Evolutionary conservation across 2,113 vertebrate species (phyloP).

Genomic region (Porphyrio hochstetteri): DNA sequence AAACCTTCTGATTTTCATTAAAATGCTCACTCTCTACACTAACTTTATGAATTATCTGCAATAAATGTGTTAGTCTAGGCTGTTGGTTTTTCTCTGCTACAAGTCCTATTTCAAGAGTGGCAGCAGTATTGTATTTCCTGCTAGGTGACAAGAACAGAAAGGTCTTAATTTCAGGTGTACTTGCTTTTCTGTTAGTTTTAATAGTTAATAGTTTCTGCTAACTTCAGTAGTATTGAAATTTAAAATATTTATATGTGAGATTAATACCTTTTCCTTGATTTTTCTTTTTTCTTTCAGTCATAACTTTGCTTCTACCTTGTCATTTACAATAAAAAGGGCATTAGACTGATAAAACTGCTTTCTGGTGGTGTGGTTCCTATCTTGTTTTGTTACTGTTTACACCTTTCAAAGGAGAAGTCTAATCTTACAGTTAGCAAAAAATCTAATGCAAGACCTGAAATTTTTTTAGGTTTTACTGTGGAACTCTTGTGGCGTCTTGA

Average conservation of each 20-base stretch:
- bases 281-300: background rate
- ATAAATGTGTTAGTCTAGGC: background rate
- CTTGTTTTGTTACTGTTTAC: background rate
- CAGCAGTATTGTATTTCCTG: background rate
- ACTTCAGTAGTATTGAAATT: background rate
- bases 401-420: background rate
- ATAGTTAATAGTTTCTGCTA: background rate
- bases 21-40: conserved; percentile 4
- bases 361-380: background rate
- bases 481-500: background rate
- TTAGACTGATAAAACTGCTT: background rate
- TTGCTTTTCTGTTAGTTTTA: background rate
- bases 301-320: background rate
- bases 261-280: background rate
- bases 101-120: background rate
- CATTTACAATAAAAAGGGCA: background rate
- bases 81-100: background rate
- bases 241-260: background rate
- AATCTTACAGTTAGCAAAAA: background rate
- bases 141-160: background rate
- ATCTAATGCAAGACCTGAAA: background rate
- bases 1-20: conserved; percentile 46
- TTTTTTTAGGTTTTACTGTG: background rate
- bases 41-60: conserved; percentile 43
- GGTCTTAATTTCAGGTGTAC: background rate